Conservation (phyloP, 2,113 vertebrate genomes). For the Halichoerus grypus region DNA sequence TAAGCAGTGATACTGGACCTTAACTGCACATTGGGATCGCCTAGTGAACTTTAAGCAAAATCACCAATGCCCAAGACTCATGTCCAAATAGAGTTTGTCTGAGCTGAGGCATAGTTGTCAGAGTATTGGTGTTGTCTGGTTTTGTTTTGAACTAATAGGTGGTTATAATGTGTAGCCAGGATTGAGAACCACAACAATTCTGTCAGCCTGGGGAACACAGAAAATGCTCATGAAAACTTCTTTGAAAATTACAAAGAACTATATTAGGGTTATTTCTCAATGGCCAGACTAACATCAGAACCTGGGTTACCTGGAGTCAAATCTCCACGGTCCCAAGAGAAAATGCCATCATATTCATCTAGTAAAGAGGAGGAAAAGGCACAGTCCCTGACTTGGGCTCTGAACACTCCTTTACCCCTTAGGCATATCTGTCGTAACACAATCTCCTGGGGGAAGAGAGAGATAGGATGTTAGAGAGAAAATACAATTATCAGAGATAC, state of each 20-base stretch:
- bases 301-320: neutral
- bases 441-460: neutral
- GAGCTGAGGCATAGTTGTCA: neutral
- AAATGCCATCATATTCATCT: neutral
- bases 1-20: neutral
- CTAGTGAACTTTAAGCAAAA: neutral
- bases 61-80: neutral
- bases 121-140: neutral
- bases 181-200: neutral
- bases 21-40: neutral
- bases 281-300: neutral
- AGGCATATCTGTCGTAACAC: neutral
- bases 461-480: constrained; percentile 4
- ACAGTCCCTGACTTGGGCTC: neutral
- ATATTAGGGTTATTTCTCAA: neutral
- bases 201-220: neutral
- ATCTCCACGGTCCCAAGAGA: neutral
- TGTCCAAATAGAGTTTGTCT: neutral
- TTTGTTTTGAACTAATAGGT: neutral
- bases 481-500: neutral
- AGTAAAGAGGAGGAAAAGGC: neutral
- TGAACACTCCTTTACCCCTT: neutral
- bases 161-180: neutral
- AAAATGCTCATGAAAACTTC: neutral
- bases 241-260: constrained; percentile 28